phyloP scores from a whole-genome alignment of 2,113 vertebrate genomes.

The Calyptommatus sinebrachiatus region DNA sequence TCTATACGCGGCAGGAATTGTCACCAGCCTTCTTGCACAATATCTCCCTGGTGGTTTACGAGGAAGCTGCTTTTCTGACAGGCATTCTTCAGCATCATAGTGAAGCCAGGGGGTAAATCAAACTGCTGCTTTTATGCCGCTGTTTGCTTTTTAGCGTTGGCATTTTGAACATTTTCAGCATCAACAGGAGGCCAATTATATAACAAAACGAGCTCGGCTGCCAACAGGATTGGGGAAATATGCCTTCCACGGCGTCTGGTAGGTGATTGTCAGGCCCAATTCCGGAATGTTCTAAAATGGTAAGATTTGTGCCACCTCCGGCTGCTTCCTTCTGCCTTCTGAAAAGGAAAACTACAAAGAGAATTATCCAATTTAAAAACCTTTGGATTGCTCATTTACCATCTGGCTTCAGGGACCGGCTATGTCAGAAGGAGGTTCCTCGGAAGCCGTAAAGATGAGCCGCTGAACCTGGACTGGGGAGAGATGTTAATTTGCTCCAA shows the following conservation, averaged over 20 bases:
- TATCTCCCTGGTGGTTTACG: not conserved
- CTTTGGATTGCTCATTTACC: not conserved
- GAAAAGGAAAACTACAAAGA: not conserved
- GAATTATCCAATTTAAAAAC: not conserved
- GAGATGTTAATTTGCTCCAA: conserved; percentile 41
- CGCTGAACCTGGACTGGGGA: not conserved
- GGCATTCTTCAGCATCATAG: not conserved
- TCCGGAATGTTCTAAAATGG: not conserved
- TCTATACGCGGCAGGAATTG: not conserved
- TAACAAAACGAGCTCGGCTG: not conserved
- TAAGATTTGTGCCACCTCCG: not conserved
- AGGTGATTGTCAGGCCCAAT: not conserved
- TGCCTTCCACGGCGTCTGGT: not conserved
- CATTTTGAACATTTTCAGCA: not conserved
- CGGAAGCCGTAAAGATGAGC: fast-evolving
- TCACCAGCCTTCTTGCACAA: not conserved
- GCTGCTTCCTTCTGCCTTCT: not conserved
- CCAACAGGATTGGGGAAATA: not conserved
- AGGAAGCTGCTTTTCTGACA: not conserved
- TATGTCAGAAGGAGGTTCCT: not conserved
- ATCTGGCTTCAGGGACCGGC: not conserved
- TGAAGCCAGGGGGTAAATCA: not conserved
- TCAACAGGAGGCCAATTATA: conserved; percentile 7
- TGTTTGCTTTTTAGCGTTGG: conserved; percentile 8
- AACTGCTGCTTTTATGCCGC: not conserved